Percentiles rank a stretch among this genome's conserved stretches.
These are phyloP conservation scores for Stenotaenia linearis DNA, from an alignment of 2,888 invertebrate genomes.

Conservation along the genomic window DNA sequence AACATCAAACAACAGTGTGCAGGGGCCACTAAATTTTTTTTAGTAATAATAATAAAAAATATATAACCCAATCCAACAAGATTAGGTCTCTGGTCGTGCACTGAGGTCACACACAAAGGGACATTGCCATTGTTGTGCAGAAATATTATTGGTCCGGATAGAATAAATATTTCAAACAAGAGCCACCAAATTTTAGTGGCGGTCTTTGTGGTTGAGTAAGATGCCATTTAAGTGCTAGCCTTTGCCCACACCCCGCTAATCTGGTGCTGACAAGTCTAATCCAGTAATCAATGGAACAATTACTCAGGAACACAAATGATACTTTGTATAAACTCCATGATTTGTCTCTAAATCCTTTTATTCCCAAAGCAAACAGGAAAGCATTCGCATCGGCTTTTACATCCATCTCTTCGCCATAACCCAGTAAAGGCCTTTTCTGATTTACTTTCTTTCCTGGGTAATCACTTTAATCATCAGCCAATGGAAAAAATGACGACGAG, in stretches of 20 bases:
- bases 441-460: not conserved
- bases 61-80: not conserved
- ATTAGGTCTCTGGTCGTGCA: not conserved
- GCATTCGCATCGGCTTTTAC: not conserved
- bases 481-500: not conserved
- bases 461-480: conserved; percentile 7
- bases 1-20: not conserved
- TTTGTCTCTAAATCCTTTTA: conserved; percentile 10
- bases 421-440: not conserved
- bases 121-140: not conserved
- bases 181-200: conserved; percentile 2
- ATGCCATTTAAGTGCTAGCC: conserved; percentile 1
- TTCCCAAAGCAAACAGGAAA: conserved; percentile 3
- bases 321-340: conserved; percentile 24
- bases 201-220: not conserved
- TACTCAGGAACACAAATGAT: conserved; percentile 6
- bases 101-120: not conserved
- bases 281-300: conserved; percentile 18
- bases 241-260: conserved; percentile 5
- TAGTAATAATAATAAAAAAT: too few species aligned
- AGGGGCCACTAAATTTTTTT: not conserved
- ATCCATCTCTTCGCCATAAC: not conserved
- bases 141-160: not conserved
- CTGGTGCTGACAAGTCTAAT: not conserved
- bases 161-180: not conserved